Conservation (phyloP, 2,888 invertebrate genomes). For the Beris morrisii region DNA sequence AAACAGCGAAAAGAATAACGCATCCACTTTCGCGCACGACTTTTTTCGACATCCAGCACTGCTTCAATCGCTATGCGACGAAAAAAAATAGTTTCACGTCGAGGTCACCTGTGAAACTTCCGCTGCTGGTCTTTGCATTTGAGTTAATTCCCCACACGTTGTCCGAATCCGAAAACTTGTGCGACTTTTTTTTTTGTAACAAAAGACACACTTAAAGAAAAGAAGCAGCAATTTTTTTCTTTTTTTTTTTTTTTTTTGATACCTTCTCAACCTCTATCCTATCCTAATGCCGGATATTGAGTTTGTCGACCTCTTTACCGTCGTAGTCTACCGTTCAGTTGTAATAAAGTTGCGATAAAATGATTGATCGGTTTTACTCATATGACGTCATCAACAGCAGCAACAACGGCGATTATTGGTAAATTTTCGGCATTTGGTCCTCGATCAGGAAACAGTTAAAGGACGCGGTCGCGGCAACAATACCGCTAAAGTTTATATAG, state of each 20-base stretch:
- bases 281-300: constrained; percentile 28
- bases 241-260: too few relatives aligned
- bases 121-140: constrained; percentile 4
- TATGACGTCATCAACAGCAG: too few relatives aligned
- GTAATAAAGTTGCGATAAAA: constrained; percentile 1
- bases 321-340: constrained; percentile 8
- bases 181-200: constrained; percentile 21
- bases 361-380: too few relatives aligned
- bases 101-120: constrained; percentile 30
- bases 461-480: too few relatives aligned
- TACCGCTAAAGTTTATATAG: too few relatives aligned
- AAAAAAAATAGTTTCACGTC: constrained; percentile 26
- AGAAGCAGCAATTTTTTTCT: too few relatives aligned
- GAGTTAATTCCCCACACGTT: too few relatives aligned
- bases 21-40: background rate
- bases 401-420: too few relatives aligned
- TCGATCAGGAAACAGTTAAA: too few relatives aligned
- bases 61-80: constrained; percentile 12
- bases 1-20: background rate
- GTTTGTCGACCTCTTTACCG: constrained; percentile 30
- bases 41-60: background rate
- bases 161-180: background rate
- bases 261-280: constrained; percentile 8
- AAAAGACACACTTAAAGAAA: constrained; percentile 11
- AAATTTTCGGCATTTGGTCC: too few relatives aligned